Evolutionary conservation across 2,888 invertebrate species (phyloP).

Genomic region (Eristalinus aeneus): DNA sequence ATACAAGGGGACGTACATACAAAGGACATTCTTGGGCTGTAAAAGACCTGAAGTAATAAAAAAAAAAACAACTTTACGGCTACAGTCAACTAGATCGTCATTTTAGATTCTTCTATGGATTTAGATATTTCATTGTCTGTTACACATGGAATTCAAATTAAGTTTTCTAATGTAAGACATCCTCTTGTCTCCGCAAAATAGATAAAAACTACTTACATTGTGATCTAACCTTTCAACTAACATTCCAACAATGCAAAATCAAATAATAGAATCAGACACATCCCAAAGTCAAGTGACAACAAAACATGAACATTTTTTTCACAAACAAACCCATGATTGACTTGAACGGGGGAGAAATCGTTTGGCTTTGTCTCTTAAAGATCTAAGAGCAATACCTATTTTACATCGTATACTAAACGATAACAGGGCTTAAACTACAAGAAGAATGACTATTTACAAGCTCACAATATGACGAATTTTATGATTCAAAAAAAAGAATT

Average conservation of each 20-base stretch:
- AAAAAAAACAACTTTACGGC: too few species aligned
- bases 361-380: neutral
- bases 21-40: too few species aligned
- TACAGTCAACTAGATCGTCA: too few species aligned
- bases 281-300: neutral
- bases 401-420: neutral
- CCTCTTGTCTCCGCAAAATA: neutral
- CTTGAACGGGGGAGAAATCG: neutral
- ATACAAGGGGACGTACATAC: too few species aligned
- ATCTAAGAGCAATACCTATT: neutral
- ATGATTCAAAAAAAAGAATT: neutral
- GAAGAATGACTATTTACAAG: neutral
- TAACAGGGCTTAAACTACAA: neutral
- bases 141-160: too few species aligned
- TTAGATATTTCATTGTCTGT: too few species aligned
- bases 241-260: neutral
- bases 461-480: neutral
- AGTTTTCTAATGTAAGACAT: neutral
- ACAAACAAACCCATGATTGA: neutral
- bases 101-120: too few species aligned
- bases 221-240: neutral
- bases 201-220: neutral
- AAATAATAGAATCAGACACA: neutral
- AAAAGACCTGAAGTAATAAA: too few species aligned
- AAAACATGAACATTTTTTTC: neutral